Evolutionary conservation across 2,888 invertebrate genomes (phyloP).

Genomic region (Perizoma flavofasciatum): DNA sequence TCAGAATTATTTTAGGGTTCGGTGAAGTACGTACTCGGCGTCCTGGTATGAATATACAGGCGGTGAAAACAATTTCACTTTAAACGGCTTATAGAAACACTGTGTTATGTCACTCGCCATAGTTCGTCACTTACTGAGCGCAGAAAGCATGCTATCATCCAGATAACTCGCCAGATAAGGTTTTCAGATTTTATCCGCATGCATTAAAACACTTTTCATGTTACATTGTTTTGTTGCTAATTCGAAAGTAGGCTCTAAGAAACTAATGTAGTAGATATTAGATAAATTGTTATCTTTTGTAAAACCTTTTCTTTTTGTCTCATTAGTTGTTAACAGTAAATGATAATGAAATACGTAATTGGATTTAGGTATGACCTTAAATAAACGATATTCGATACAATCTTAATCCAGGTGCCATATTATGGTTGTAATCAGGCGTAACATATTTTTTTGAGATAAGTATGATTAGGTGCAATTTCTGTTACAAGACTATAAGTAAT

Average conservation of each 20-base stretch:
- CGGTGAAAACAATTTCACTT: constrained; percentile 60
- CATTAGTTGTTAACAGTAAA: constrained; percentile 5
- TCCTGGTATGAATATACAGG: constrained; percentile 46
- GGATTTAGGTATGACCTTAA: background rate
- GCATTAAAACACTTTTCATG: constrained; percentile 15
- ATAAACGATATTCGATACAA: background rate
- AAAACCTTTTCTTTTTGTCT: background rate
- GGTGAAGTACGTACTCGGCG: constrained; percentile 56
- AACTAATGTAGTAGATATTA: background rate
- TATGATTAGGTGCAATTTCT: too few species aligned
- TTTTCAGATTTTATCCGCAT: constrained; percentile 30
- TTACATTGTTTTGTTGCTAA: constrained; percentile 7
- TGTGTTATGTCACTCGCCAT: constrained; percentile 66
- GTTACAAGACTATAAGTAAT: too few species aligned
- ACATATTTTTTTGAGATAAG: too few species aligned
- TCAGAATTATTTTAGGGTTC: background rate
- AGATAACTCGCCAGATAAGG: constrained; percentile 43
- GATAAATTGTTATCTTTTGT: background rate
- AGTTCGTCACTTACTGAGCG: constrained; percentile 40
- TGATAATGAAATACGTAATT: constrained; percentile 1
- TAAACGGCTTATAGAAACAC: constrained; percentile 59
- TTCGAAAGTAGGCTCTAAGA: constrained; percentile 2
- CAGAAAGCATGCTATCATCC: constrained; percentile 42
- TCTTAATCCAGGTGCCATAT: too few species aligned
- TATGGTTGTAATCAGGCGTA: too few species aligned